Evolutionary conservation across 2,113 vertebrate genomes (phyloP).

Genomic region (Sisor rabdophorus): DNA sequence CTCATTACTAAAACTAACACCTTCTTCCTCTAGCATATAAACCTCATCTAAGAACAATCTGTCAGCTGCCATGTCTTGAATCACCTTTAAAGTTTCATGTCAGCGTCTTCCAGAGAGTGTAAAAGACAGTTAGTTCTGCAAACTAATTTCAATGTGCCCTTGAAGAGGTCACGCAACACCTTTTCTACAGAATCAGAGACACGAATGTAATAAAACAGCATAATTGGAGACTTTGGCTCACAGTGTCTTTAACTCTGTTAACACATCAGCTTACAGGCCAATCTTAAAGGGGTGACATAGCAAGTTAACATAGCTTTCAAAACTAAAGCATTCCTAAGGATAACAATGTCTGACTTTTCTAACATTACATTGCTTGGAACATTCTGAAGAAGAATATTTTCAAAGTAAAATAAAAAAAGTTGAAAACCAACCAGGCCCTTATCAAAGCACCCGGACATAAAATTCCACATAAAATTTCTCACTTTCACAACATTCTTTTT

Average conservation of each 20-base stretch:
- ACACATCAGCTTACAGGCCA: background rate
- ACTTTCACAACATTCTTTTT: slow-evolving; percentile 7
- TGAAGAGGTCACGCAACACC: too few species aligned
- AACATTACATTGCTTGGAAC: background rate
- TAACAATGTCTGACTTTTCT: background rate
- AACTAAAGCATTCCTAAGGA: background rate
- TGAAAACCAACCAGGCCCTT: background rate
- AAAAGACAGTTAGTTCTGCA: slow-evolving; percentile 4
- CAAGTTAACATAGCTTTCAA: background rate
- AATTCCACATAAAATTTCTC: background rate
- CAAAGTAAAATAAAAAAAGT: background rate
- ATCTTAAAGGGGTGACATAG: slow-evolving; percentile 4
- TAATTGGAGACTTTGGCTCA: background rate
- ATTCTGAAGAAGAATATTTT: background rate
- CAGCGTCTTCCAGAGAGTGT: slow-evolving; percentile 5
- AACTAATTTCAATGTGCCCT: background rate
- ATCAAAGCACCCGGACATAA: background rate
- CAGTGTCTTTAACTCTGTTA: background rate
- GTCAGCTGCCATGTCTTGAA: background rate
- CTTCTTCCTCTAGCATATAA: too few species aligned
- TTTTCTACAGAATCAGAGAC: background rate
- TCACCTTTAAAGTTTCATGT: background rate
- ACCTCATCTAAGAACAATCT: background rate
- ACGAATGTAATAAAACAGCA: slow-evolving; percentile 9
- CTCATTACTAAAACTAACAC: too few species aligned